Evolutionary conservation across 2,888 invertebrate species (phyloP).

Genomic region (Icerya purchasi): DNA sequence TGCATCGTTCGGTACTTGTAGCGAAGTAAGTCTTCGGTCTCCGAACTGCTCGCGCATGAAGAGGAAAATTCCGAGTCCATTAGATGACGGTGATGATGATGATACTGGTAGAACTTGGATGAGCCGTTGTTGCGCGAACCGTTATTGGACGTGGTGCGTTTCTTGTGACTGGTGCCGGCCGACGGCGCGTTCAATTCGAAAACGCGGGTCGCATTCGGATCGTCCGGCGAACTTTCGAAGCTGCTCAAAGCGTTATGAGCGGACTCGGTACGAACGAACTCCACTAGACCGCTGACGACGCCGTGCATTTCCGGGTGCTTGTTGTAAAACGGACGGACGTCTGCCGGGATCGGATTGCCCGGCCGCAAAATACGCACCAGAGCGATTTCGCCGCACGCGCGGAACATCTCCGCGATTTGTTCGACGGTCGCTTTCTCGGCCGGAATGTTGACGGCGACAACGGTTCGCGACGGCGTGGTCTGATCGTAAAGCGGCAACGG

Average conservation of each 20-base stretch:
- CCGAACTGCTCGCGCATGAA: conserved; percentile 32
- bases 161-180: conserved; percentile 42
- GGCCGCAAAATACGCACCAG: conserved; percentile 68
- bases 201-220: conserved; percentile 34
- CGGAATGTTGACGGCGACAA: conserved; percentile 69
- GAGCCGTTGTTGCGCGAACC: background rate
- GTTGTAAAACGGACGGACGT: conserved; percentile 72
- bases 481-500: conserved; percentile 77
- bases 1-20: conserved; percentile 12
- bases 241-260: conserved; percentile 53
- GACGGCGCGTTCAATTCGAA: conserved; percentile 53
- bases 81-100: conserved; percentile 18
- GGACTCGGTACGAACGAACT: conserved; percentile 69
- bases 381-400: conserved; percentile 71
- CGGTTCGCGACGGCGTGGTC: conserved; percentile 75
- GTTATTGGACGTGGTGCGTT: conserved; percentile 30
- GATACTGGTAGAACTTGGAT: background rate
- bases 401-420: conserved; percentile 74
- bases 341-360: conserved; percentile 73
- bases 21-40: conserved; percentile 29
- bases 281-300: conserved; percentile 71
- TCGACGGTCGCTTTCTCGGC: conserved; percentile 60
- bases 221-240: conserved; percentile 28
- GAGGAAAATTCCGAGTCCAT: conserved; percentile 39
- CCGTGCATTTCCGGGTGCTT: conserved; percentile 74